These are phyloP conservation scores for Cydia strobilella DNA, from an alignment of 1,140 invertebrate genomes.

Conservation along the genomic window DNA sequence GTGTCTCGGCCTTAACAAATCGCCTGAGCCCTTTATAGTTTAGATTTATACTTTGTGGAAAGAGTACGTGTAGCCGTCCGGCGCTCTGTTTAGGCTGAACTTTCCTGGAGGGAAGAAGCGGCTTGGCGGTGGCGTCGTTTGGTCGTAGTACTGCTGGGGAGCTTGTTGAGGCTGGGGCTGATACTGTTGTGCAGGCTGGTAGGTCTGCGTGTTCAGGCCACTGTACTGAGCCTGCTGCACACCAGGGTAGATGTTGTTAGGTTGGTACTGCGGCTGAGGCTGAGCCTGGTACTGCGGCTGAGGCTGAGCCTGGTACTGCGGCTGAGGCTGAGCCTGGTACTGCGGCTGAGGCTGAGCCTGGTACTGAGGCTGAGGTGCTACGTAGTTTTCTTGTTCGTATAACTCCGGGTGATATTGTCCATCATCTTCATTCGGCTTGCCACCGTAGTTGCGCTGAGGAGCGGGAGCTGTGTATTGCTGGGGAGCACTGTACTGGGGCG, in stretches of 20 bases:
- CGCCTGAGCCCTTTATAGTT: constrained; percentile 53
- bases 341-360: constrained; percentile 66
- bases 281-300: constrained; percentile 70
- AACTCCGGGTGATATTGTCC: constrained; percentile 81
- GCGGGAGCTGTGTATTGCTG: constrained; percentile 76
- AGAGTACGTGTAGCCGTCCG: constrained; percentile 90
- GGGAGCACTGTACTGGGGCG: constrained; percentile 77
- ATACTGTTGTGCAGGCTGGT: constrained; percentile 49
- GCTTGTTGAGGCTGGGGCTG: constrained; percentile 43
- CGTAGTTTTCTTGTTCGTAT: constrained; percentile 72
- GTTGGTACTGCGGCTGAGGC: constrained; percentile 60
- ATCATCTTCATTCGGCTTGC: constrained; percentile 80
- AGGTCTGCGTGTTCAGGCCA: constrained; percentile 64
- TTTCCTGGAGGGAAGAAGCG: constrained; percentile 91
- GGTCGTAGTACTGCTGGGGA: constrained; percentile 77
- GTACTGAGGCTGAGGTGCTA: constrained; percentile 57
- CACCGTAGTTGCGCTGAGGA: constrained; percentile 68
- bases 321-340: constrained; percentile 51
- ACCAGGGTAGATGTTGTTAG: constrained; percentile 73
- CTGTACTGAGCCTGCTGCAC: constrained; percentile 70
- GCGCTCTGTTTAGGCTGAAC: constrained; percentile 89
- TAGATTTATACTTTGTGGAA: constrained; percentile 83
- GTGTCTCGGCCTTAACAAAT: constrained; percentile 58
- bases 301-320: constrained; percentile 63
- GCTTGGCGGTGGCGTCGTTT: constrained; percentile 84